Base-by-base conservation (phyloP, 2,113 vertebrate genomes). In the Myotis brandtii region DNA sequence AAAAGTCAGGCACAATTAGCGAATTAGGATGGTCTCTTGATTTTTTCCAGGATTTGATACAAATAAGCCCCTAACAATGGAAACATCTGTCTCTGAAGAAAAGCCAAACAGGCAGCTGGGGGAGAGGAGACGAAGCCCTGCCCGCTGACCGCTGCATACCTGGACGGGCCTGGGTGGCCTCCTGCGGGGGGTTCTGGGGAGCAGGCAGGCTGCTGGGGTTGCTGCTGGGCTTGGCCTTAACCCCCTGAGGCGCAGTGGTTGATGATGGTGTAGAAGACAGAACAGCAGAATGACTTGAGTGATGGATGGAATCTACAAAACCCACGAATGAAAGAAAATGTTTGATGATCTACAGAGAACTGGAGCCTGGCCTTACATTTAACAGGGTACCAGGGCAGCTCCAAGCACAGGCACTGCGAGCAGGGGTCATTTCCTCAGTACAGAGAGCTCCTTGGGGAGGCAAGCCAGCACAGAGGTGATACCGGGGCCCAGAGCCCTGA, bases 131-230 rank as follows among this genome's bases (percentile, higher is more conserved):
- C 1, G 54, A 64, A n/a, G 46, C 72, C 56, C 89, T 0, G 0
- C 17, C 40, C 27, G 3, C 0, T n/a, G 85, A 85, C 73, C 50
- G 9, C 6, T 32, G 84, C 97, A 21, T 98, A 98, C 98, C 97
- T 98, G 97, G 43, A n/a, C 46, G 52, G 62, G 84, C 81, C 95
- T 97, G 98, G 96, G 62, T 73, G 84, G 95, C 77, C 72, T 98
- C 98, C 83, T 92, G 85, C 46, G 97, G 93, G 69, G 50, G 90
- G 34, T 79, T 98, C 73, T 98, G 98, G 54, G 98, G 98, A 97
- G 98, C 97, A 30, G 98, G 98, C 97, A 98, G 98, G 97, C 95
- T 98, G 97, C 96, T 97, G 95, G 95, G 98, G 96, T 66, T 92
- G 87, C 97, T 97, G 96, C 96, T 97, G 89, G 98, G 97, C 82